Percentiles rank a stretch among this genome's conserved stretches.
These are phyloP conservation scores for Lota lota DNA, from an alignment of 2,113 vertebrate genomes.

Conservation along the genomic window DNA sequence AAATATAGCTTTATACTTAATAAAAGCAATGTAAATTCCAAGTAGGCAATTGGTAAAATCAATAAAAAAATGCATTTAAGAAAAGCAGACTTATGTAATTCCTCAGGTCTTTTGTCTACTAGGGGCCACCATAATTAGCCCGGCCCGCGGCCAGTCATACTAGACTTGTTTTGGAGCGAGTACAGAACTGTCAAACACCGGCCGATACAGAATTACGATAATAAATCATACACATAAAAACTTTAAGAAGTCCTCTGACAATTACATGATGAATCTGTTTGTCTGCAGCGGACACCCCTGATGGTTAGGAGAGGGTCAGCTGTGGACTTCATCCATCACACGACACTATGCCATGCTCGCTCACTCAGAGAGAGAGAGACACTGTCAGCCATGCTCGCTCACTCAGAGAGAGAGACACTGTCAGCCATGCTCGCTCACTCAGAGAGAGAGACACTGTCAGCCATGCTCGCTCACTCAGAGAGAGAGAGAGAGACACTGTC, in stretches of 20 bases:
- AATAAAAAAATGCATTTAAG: no score
- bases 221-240: no score
- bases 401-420: not conserved
- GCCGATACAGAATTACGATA: no score
- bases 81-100: no score
- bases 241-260: not conserved
- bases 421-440: not conserved
- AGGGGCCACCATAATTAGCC: no score
- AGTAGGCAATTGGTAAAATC: no score
- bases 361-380: not conserved
- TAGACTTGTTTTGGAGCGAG: no score
- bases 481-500: not conserved
- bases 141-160: no score
- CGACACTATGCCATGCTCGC: not conserved
- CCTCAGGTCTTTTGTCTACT: no score
- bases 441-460: not conserved
- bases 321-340: not conserved
- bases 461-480: not conserved
- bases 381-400: not conserved
- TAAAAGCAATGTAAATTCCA: no score
- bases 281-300: not conserved
- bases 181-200: no score
- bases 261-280: not conserved
- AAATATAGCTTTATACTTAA: no score
- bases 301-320: not conserved